phyloP scores from a whole-genome alignment of 2,797 vertebrate species.

The Arvicola amphibius region DNA sequence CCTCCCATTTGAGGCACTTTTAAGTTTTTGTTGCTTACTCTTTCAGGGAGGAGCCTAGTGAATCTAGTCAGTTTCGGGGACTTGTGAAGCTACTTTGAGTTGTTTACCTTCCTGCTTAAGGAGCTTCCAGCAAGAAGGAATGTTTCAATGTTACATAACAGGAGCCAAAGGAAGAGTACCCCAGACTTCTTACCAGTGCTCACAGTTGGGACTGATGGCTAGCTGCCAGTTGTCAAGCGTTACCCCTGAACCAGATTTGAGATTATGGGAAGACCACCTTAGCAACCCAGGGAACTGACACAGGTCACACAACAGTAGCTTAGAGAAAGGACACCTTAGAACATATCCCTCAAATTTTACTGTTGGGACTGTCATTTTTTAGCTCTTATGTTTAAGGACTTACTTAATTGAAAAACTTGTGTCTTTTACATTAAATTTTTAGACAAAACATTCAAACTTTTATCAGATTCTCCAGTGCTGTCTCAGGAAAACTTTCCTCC shows the following conservation, averaged over 20 bases:
- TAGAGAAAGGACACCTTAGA: not conserved
- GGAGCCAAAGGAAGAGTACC: too few species aligned
- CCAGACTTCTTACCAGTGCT: not conserved
- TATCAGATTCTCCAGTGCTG: too few species aligned
- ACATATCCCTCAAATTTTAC: not conserved
- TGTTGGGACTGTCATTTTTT: not conserved
- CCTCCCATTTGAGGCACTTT: not conserved
- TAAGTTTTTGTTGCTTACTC: not conserved
- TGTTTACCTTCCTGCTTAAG: not conserved
- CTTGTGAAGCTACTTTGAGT: not conserved
- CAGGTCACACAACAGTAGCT: fast-evolving
- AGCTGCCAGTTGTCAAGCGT: not conserved
- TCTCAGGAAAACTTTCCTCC: not conserved
- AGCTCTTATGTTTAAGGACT: not conserved
- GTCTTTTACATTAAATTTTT: not conserved
- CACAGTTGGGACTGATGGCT: not conserved
- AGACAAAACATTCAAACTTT: not conserved
- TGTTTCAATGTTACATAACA: not conserved
- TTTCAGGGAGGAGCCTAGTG: not conserved
- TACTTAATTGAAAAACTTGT: not conserved
- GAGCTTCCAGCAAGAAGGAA: not conserved
- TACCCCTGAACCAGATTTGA: not conserved
- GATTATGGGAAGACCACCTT: not conserved
- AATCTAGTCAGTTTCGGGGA: not conserved
- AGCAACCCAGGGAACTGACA: not conserved